Conservation (phyloP, 2,888 invertebrate genomes). For the Gastrophysa polygoni region DNA sequence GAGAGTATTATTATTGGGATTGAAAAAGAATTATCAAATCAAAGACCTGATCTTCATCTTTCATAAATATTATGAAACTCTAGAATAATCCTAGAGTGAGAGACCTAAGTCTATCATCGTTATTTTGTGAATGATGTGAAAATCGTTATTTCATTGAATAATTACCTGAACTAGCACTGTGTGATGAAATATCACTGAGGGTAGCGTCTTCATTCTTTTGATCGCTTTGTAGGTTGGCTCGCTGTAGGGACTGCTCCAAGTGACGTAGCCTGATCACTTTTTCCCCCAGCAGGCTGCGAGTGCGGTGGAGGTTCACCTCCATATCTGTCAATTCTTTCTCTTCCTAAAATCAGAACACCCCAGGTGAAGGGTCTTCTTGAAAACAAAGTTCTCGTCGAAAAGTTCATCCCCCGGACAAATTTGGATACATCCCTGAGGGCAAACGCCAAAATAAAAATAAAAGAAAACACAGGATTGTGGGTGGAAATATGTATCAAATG, state of each 20-base stretch:
- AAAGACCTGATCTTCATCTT: too few species aligned
- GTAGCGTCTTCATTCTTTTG: slow-evolving; percentile 64
- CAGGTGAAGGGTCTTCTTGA: slow-evolving; percentile 11
- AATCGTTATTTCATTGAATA: too few species aligned
- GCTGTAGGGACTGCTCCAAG: slow-evolving; percentile 76
- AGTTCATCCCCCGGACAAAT: background rate
- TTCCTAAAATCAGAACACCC: slow-evolving; percentile 62
- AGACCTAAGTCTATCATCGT: too few species aligned
- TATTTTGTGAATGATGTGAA: too few species aligned
- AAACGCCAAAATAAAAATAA: slow-evolving; percentile 5
- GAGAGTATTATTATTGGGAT: too few species aligned
- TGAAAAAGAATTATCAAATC: too few species aligned
- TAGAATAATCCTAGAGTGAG: too few species aligned
- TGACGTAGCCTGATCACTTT: slow-evolving; percentile 82
- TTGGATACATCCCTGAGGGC: background rate
- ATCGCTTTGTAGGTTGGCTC: slow-evolving; percentile 61
- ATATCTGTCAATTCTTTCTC: slow-evolving; percentile 83
- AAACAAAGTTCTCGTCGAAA: slow-evolving; percentile 6
- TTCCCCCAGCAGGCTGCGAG: slow-evolving; percentile 78
- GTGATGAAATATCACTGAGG: slow-evolving; percentile 70
- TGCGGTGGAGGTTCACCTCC: slow-evolving; percentile 82
- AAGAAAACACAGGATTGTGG: slow-evolving; percentile 1
- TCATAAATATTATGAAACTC: too few species aligned
- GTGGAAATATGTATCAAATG: too few species aligned
- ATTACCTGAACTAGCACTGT: slow-evolving; percentile 64